These are phyloP conservation scores for Pseudomugil tenellus DNA, from an alignment of 2,797 vertebrate genomes.

Conservation along the genomic window DNA sequence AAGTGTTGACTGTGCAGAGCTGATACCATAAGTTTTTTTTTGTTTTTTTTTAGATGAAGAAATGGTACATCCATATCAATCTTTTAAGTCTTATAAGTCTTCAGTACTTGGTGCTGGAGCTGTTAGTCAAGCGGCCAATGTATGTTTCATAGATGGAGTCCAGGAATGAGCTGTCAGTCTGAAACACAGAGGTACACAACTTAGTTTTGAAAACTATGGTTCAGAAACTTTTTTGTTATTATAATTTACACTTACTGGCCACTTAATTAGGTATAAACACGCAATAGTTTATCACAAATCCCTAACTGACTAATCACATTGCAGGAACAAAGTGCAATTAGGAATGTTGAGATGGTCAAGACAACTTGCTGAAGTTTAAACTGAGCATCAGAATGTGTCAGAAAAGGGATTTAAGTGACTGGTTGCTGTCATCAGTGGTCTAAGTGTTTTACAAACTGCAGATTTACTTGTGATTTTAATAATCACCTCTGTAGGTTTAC, in stretches of 20 bases:
- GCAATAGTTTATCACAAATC: not conserved
- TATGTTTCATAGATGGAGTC: conserved; percentile 94
- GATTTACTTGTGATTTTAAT: too few species aligned
- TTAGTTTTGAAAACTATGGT: not conserved
- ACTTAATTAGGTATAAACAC: not conserved
- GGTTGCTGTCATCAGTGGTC: too few species aligned
- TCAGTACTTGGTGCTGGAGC: conserved; percentile 75
- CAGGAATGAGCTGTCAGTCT: conserved; percentile 92
- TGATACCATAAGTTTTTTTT: conserved; percentile 1
- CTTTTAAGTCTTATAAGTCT: conserved; percentile 39
- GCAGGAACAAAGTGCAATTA: not conserved
- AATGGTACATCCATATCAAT: conserved; percentile 13
- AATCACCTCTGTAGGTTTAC: too few species aligned
- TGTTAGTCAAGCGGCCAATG: conserved; percentile 81
- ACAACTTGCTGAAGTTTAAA: too few species aligned
- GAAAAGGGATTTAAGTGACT: too few species aligned
- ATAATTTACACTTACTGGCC: not conserved
- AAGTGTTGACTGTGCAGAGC: conserved; percentile 22
- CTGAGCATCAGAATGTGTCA: too few species aligned
- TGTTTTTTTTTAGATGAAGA: too few species aligned
- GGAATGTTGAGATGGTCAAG: not conserved
- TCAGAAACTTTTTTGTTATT: not conserved
- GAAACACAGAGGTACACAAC: conserved; percentile 65
- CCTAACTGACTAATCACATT: not conserved
- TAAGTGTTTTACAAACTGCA: too few species aligned